These are phyloP conservation scores for Natrix natrix DNA, from an alignment of 2,797 vertebrate genomes.

Conservation along the genomic window DNA sequence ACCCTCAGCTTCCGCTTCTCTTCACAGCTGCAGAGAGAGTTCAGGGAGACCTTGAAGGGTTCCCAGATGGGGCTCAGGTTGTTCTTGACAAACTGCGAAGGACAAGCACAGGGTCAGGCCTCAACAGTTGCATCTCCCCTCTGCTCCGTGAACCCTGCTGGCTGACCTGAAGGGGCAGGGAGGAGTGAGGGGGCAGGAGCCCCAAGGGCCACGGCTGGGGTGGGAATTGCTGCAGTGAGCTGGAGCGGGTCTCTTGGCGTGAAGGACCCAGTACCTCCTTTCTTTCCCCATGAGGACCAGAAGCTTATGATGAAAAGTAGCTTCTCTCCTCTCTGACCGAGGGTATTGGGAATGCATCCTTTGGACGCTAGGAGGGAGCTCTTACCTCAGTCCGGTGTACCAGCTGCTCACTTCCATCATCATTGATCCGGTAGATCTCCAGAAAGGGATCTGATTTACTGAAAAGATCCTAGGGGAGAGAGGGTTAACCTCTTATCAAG, in stretches of 20 bases:
- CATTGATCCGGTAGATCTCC: slow-evolving; percentile 90
- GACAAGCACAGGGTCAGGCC: not conserved
- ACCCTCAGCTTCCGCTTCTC: slow-evolving; percentile 92
- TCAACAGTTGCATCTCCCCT: not conserved
- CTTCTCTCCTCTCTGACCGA: too few species aligned
- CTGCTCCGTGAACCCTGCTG: not conserved
- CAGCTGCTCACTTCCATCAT: slow-evolving; percentile 87
- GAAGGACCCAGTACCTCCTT: not conserved
- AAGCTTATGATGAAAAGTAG: not conserved
- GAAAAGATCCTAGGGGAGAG: slow-evolving; percentile 85
- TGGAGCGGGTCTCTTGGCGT: not conserved
- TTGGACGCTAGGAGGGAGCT: not conserved
- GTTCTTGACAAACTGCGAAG: slow-evolving; percentile 89
- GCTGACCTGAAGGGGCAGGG: not conserved
- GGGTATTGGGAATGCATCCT: not conserved
- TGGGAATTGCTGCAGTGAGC: not conserved
- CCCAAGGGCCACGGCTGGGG: not conserved
- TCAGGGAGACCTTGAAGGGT: slow-evolving; percentile 93
- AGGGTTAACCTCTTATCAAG: not conserved
- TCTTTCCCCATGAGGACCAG: not conserved
- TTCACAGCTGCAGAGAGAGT: slow-evolving; percentile 91
- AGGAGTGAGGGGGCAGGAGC: not conserved
- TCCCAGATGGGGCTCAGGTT: slow-evolving; percentile 95
- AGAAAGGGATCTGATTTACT: slow-evolving; percentile 97
- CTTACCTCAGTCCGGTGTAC: slow-evolving; percentile 93